These are phyloP conservation scores for Drosophila littoralis DNA, from an alignment of 1,140 invertebrate species.

Conservation along the genomic window DNA sequence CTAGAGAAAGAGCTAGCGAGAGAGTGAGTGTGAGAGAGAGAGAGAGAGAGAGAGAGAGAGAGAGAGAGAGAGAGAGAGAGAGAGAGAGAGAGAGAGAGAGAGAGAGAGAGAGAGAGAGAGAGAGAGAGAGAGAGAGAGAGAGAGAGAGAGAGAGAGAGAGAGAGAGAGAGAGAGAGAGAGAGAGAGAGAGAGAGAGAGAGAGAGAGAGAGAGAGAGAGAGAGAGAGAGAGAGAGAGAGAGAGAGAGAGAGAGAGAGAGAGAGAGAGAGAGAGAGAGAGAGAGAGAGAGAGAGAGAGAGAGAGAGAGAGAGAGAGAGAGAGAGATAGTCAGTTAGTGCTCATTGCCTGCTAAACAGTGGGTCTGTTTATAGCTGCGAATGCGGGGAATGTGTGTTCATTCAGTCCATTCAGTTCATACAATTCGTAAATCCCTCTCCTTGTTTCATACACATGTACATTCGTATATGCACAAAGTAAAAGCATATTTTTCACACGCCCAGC, in stretches of 20 bases:
- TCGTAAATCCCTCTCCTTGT: slow-evolving; percentile 3
- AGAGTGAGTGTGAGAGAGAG: neutral
- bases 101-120: too few species aligned
- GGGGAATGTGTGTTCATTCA: neutral
- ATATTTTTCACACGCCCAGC: slow-evolving; percentile 24
- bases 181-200: neutral
- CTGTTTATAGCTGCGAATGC: neutral
- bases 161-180: neutral
- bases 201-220: neutral
- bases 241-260: too few species aligned
- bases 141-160: neutral
- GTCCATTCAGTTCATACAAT: slow-evolving; percentile 20
- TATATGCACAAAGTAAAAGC: slow-evolving; percentile 35
- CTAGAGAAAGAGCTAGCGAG: neutral
- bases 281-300: neutral
- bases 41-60: too few species aligned
- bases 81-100: neutral
- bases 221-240: neutral
- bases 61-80: neutral
- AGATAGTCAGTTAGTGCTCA: neutral
- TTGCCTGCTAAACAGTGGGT: slow-evolving; percentile 2
- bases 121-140: neutral
- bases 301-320: too few species aligned
- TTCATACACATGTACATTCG: slow-evolving; percentile 28
- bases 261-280: neutral